Percentiles rank a stretch among this genome's conserved stretches.
phyloP scores from a whole-genome alignment of 2,113 vertebrate species.

The Porphyrio hochstetteri region DNA sequence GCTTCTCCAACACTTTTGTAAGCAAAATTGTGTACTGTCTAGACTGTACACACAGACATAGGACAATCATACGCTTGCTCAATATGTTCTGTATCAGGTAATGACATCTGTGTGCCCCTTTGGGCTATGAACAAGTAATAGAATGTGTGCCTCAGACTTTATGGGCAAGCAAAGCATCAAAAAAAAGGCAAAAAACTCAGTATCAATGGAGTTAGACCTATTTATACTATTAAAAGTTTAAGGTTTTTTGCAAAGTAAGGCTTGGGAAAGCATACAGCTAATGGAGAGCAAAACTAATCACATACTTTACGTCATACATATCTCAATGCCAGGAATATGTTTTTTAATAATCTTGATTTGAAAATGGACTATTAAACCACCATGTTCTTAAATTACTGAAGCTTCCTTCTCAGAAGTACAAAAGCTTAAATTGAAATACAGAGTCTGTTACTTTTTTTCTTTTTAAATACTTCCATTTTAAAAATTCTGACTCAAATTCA shows the following conservation, averaged over 20 bases:
- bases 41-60: neutral
- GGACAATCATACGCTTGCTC: neutral
- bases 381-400: neutral
- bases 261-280: neutral
- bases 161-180: neutral
- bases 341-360: neutral
- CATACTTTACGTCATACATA: neutral
- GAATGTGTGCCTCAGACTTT: neutral
- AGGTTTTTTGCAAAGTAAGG: neutral
- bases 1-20: neutral
- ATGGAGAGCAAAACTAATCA: neutral
- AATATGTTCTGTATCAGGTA: neutral
- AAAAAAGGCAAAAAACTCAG: no score
- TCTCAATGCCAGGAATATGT: neutral
- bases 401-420: neutral
- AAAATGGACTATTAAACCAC: neutral
- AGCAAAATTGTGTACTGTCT: neutral
- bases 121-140: neutral
- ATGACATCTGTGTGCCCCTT: neutral
- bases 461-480: neutral
- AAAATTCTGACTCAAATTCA: neutral
- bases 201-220: neutral
- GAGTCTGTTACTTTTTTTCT: neutral
- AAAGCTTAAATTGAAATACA: neutral
- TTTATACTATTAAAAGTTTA: neutral